phyloP scores from a whole-genome alignment of 2,888 invertebrate genomes.

The Tuta absoluta region DNA sequence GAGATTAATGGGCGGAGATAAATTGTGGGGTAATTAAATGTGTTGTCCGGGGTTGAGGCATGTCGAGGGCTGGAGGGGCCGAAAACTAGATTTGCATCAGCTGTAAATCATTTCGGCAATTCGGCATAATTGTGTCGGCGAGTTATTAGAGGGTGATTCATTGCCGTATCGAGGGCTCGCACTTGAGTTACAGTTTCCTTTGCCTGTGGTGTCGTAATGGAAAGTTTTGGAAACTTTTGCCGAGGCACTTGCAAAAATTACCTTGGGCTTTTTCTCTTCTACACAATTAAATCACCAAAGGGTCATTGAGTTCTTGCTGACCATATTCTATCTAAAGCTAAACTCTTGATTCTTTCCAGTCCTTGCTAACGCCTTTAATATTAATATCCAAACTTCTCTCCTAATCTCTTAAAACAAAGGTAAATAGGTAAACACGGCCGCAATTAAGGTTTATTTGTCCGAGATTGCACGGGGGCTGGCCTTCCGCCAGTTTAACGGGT shows the following conservation, averaged over 20 bases:
- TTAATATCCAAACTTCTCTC: too few relatives aligned
- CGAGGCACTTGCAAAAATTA: neutral
- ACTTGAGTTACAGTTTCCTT: slow-evolving; percentile 5
- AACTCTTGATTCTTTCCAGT: too few relatives aligned
- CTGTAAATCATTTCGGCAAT: slow-evolving; percentile 49
- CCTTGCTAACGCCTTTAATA: too few relatives aligned
- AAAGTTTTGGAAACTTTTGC: neutral
- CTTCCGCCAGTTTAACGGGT: neutral
- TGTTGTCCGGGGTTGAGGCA: slow-evolving; percentile 54
- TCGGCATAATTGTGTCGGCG: slow-evolving; percentile 35
- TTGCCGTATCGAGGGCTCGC: slow-evolving; percentile 8
- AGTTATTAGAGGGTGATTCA: slow-evolving; percentile 28
- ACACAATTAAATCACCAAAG: neutral
- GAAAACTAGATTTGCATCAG: slow-evolving; percentile 40
- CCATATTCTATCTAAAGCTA: too few relatives aligned
- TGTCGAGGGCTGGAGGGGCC: slow-evolving; percentile 40
- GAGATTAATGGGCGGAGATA: slow-evolving; percentile 73
- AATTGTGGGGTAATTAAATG: slow-evolving; percentile 77
- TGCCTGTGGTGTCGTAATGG: neutral
- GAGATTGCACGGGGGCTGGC: neutral
- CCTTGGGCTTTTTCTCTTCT: neutral
- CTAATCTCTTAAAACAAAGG: neutral
- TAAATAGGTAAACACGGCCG: neutral
- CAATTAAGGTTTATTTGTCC: slow-evolving; percentile 8
- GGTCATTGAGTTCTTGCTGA: too few relatives aligned